Evolutionary conservation across 1,140 invertebrate species (phyloP).

Genomic region (Diabrotica undecimpunctata): DNA sequence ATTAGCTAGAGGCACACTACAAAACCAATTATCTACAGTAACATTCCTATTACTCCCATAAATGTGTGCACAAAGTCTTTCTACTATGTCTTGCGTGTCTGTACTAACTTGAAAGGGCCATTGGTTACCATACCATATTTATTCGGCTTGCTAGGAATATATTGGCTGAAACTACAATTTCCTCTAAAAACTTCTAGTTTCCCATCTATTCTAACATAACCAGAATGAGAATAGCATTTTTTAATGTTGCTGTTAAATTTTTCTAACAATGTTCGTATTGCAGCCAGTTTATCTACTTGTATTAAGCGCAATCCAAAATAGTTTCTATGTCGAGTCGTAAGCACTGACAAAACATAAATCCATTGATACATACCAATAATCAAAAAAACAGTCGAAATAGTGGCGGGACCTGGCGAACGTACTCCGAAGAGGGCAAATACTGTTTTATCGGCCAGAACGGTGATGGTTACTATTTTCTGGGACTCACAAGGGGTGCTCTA

Average conservation of each 20-base stretch:
- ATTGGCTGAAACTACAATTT: constrained; percentile 14
- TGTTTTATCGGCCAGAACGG: too few species aligned
- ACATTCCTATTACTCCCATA: constrained; percentile 37
- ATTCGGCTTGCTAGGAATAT: constrained; percentile 12
- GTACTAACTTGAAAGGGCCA: constrained; percentile 12
- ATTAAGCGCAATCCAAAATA: too few species aligned
- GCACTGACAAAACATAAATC: too few species aligned
- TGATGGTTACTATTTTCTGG: too few species aligned
- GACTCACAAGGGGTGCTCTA: too few species aligned
- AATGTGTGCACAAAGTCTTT: constrained; percentile 30
- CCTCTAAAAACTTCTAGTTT: constrained; percentile 10
- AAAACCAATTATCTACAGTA: constrained; percentile 44
- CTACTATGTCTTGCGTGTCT: neutral
- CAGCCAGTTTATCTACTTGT: constrained; percentile 18
- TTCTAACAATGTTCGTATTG: constrained; percentile 29
- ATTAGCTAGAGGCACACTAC: constrained; percentile 33
- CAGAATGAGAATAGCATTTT: constrained; percentile 19
- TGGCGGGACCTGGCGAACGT: too few species aligned
- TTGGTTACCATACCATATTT: constrained; percentile 3
- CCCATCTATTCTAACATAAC: constrained; percentile 23
- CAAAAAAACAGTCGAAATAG: too few species aligned
- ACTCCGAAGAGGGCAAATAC: too few species aligned
- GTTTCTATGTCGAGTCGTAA: too few species aligned
- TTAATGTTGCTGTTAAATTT: too few species aligned
- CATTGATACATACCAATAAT: too few species aligned